Conservation (phyloP, 2,113 vertebrate genomes). For the Sceloporus undulatus region DNA sequence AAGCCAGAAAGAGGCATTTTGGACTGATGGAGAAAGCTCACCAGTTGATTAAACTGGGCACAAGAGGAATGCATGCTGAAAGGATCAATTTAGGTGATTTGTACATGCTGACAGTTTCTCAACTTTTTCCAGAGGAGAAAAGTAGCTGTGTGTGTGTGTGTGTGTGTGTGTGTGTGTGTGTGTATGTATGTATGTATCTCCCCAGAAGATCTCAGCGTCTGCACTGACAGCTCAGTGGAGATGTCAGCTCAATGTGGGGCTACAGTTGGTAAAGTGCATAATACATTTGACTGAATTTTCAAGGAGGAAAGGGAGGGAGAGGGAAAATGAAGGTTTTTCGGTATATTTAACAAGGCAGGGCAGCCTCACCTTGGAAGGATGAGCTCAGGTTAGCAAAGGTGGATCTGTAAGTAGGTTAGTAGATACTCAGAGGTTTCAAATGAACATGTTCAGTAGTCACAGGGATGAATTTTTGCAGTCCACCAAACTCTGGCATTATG, state of each 20-base stretch:
- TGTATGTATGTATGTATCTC: too few relatives aligned
- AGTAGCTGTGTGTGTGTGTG: neutral
- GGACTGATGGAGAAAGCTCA: neutral
- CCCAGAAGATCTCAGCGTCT: neutral
- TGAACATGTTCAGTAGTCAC: neutral
- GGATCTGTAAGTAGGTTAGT: neutral
- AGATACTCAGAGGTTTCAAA: neutral
- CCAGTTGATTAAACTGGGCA: neutral
- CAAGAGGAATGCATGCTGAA: neutral
- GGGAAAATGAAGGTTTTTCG: fast-evolving
- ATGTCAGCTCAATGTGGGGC: constrained; percentile 5
- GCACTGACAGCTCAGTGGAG: neutral
- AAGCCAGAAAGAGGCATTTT: neutral
- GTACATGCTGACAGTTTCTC: neutral
- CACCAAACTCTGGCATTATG: too few relatives aligned
- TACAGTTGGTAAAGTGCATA: fast-evolving
- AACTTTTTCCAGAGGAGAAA: neutral
- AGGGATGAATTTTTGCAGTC: too few relatives aligned
- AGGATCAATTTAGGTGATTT: neutral
- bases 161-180: neutral
- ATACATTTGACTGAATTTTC: fast-evolving
- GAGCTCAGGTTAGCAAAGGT: neutral
- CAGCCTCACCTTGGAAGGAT: neutral
- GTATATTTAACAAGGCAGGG: fast-evolving
- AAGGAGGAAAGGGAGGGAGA: neutral